Base-by-base conservation (phyloP, 1,140 invertebrate genomes). In the Chelonus insularis region DNA sequence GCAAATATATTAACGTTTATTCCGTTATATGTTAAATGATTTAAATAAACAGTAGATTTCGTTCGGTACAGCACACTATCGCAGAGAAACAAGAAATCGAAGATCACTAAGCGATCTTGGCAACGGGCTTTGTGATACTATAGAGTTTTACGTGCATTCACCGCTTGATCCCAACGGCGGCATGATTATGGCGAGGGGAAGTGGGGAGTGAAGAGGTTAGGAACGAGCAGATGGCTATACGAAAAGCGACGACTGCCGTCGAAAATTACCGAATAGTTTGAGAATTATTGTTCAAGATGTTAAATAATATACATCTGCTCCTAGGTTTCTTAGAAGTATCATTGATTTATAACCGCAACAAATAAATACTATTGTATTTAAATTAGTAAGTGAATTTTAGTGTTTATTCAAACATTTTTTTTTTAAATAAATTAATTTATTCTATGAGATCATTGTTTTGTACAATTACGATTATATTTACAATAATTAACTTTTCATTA, bases 81-180 rank as follows among this genome's bases (percentile, higher is more conserved):
- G 3, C 16, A 43, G 3, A 29, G 14, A 43, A 43, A 43, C 41
- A 18, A 20, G 18, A 8, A 21, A 18, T 43, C 41, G 41, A 43
- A 18, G 14, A 16, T 43, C 7, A 43, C 8, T 16, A 16, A 29
- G 7, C 41, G 14, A 43, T 18, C 14, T 14, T 43, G 8, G 14
- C 41, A 43, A 43, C 41, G 14, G 18, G 1, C 41, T 43, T 8
- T 14, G 18, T 43, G 14, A 43, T 18, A 43, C 41, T 43, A 43
- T 43, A 8, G 18, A 43, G 41, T 43, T 43, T 43, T 43, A 43
- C 39, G 12, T 43, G 14, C 16, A 43, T 43, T 16, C 39, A 43
- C 39, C 39, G 12, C 39, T 43, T 43, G 39, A 43, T 43, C 25
- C 39, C 39, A 43, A 43, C 16, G 39, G 16, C 39, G 14, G 39